phyloP scores from a whole-genome alignment of 2,113 vertebrate genomes.

The Cavia aperea region DNA sequence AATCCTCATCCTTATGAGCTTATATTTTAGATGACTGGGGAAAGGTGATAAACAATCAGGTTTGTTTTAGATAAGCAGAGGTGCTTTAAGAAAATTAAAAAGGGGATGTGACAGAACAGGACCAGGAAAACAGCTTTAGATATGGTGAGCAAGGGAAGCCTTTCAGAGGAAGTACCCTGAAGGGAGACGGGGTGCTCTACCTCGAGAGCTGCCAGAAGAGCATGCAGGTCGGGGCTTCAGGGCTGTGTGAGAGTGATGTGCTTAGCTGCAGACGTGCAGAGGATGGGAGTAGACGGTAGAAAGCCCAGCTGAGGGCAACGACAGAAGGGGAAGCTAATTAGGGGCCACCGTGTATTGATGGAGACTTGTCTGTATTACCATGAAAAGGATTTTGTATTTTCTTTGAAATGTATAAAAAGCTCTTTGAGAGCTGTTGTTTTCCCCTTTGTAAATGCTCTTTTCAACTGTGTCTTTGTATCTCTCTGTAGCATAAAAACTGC shows the following conservation, averaged over 20 bases:
- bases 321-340: background rate
- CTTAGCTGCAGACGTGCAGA: background rate
- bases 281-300: fast-evolving
- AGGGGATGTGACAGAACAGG: background rate
- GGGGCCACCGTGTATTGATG: background rate
- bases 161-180: background rate
- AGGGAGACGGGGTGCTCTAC: too few species aligned
- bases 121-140: too few species aligned
- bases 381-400: background rate
- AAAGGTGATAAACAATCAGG: background rate
- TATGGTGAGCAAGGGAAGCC: background rate
- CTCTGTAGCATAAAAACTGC: background rate
- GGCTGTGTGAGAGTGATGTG: too few species aligned
- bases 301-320: fast-evolving
- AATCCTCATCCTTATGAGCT: background rate
- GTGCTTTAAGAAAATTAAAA: background rate
- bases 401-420: background rate
- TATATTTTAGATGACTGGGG: background rate
- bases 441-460: background rate
- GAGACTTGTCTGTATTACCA: background rate
- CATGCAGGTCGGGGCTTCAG: background rate
- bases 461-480: background rate
- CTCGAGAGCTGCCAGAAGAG: background rate
- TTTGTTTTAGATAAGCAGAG: background rate
- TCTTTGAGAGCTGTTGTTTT: background rate